Evolutionary conservation across 1,140 invertebrate genomes (phyloP), one percentile per base, ranked within the genome.

Genomic region (Cheumatopsyche charites): DNA sequence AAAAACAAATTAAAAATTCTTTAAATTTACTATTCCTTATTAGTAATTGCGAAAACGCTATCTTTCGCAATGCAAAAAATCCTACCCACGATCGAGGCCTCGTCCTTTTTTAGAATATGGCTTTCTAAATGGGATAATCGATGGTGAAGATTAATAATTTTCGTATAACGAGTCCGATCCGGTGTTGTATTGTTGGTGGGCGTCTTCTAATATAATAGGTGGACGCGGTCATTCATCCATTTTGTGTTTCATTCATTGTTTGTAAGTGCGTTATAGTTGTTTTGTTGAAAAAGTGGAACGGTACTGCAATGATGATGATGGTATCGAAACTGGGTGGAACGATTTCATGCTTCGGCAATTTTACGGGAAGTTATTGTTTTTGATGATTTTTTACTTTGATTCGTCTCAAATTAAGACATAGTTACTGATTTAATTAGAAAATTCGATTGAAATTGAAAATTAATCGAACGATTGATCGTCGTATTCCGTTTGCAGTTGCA

Each of bases 221-320:
- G 67, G 45, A 41, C 15, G n/a, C 43, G 49, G 67, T 68, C 67
- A 68, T 68, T 68, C 67, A 68, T 68, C 47, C 49, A 58, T 58
- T 58, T 43, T 36, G 17, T 12, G 43, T 15, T 68, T 26, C 67
- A 55, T 68, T 68, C 67, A 68, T 68, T 58, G 25, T 17, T 29
- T 43, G 23, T 23, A 25, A 5, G 26, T 36, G 9, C 3, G 29
- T 9, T 36, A 9, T 3, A 4, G 29, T 36, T 36, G 29, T 9
- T 4, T 36, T 36, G 29, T 4, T 4, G 9, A 17, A 63, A 55
- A 68, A 55, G 49, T 55, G 49, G 41, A 68, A 43, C 67, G n/a
- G n/a, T n/a, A n/a, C n/a, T n/a, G n/a, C n/a, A n/a, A 58, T 55
- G 1, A 23, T 19, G 9, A 36, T 36, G 29, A 36, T 9, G 29